Conservation (phyloP, 1,140 invertebrate species). For the Bombus fervidus region DNA sequence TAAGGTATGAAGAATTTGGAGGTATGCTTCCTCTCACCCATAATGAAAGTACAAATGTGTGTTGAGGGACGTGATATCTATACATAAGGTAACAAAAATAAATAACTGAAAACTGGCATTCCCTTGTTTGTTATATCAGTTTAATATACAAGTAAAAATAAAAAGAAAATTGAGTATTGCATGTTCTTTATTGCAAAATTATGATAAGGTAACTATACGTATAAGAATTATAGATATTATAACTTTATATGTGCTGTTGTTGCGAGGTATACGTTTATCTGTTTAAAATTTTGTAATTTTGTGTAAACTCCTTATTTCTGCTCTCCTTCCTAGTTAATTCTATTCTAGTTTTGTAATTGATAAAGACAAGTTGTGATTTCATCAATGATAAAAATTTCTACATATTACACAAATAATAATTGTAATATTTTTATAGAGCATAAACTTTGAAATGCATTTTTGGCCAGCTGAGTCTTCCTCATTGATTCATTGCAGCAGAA, state of each 20-base stretch:
- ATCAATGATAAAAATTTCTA: constrained; percentile 67
- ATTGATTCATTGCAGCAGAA: constrained; percentile 75
- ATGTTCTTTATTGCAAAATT: constrained; percentile 67
- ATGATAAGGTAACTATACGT: constrained; percentile 69
- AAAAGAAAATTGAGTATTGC: constrained; percentile 63
- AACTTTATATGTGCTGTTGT: constrained; percentile 75
- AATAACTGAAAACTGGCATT: constrained; percentile 61
- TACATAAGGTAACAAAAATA: constrained; percentile 63
- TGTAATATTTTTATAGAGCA: constrained; percentile 72
- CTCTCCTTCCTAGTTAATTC: constrained; percentile 68
- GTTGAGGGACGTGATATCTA: constrained; percentile 53
- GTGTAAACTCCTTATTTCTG: constrained; percentile 70
- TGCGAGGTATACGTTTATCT: constrained; percentile 70
- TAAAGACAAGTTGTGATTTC: constrained; percentile 65
- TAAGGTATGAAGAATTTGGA: constrained; percentile 57
- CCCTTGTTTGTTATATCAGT: constrained; percentile 32
- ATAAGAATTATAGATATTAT: constrained; percentile 64
- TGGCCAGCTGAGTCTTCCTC: constrained; percentile 73
- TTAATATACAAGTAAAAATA: constrained; percentile 1
- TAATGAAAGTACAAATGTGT: constrained; percentile 25
- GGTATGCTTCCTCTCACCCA: constrained; percentile 58
- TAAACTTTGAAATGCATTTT: constrained; percentile 72
- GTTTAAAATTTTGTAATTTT: constrained; percentile 71
- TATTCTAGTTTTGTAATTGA: constrained; percentile 65
- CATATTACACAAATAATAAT: constrained; percentile 67